Percentiles rank a stretch among this genome's conserved stretches.
These are phyloP conservation scores for Sprattus sprattus DNA, from an alignment of 2,113 vertebrate species.

Conservation along the genomic window DNA sequence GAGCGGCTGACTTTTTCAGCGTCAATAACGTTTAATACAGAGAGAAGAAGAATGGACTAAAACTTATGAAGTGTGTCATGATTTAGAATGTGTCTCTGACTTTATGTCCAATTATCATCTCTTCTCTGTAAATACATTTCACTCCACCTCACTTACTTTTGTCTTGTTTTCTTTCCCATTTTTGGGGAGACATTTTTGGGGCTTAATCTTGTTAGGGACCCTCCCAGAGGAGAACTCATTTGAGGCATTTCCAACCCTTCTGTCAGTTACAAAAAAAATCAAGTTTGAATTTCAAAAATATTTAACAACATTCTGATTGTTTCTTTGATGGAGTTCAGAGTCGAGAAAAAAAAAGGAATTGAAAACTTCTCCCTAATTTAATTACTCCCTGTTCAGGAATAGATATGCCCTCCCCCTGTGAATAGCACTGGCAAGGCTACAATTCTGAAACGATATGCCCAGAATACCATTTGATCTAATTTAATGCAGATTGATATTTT, in stretches of 20 bases:
- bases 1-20: conserved; percentile 25
- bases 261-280: neutral
- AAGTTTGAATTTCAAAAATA: conserved; percentile 13
- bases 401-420: neutral
- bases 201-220: neutral
- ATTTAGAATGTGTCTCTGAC: neutral
- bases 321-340: conserved; percentile 1
- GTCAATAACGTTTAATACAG: conserved; percentile 16
- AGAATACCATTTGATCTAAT: conserved; percentile 20
- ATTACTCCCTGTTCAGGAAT: neutral
- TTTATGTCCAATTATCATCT: conserved; percentile 45
- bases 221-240: neutral
- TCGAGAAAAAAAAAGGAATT: neutral
- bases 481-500: conserved; percentile 22
- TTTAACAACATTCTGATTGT: neutral
- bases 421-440: neutral
- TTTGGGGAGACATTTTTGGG: neutral
- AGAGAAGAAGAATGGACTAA: conserved; percentile 48
- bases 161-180: neutral
- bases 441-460: neutral
- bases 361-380: neutral
- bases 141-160: conserved; percentile 35
- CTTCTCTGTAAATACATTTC: conserved; percentile 35
- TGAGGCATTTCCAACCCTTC: neutral
- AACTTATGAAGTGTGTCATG: conserved; percentile 43